Evolutionary conservation across 2,797 vertebrate species (phyloP).

Genomic region (Xyrichtys novacula): DNA sequence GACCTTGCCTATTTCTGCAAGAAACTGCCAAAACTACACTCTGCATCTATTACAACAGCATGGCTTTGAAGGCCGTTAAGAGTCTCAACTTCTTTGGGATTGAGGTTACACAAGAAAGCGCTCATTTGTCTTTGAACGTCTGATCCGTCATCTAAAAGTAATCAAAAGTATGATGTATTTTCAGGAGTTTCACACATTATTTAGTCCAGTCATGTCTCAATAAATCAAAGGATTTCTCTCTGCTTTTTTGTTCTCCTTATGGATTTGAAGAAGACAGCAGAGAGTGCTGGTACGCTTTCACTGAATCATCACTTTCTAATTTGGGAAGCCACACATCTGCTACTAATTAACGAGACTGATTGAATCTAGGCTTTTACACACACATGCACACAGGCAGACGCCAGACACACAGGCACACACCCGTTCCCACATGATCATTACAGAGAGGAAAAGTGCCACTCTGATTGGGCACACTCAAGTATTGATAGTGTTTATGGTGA

Average conservation of each 20-base stretch:
- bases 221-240: constrained; percentile 29
- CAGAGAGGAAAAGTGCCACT: constrained; percentile 9
- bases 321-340: constrained; percentile 73
- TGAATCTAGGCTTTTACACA: constrained; percentile 62
- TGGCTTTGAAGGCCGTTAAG: no score
- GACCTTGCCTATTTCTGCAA: no score
- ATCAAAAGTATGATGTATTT: not conserved
- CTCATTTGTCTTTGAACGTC: no score
- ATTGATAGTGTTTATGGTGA: constrained; percentile 12
- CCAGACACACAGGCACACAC: constrained; percentile 2
- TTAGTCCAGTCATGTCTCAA: constrained; percentile 6
- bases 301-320: constrained; percentile 76
- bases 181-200: not conserved
- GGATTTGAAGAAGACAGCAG: constrained; percentile 40
- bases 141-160: not conserved
- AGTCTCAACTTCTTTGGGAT: no score
- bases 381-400: not conserved
- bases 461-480: not conserved
- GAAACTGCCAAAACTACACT: no score
- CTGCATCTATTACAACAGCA: no score
- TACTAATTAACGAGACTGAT: constrained; percentile 74
- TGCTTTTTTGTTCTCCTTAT: constrained; percentile 24
- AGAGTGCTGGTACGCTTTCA: constrained; percentile 50
- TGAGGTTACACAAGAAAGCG: no score
- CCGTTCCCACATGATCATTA: constrained; percentile 16